These are phyloP conservation scores for Coranthus polyacanthus DNA, from an alignment of 2,797 vertebrate genomes.

Conservation along the genomic window DNA sequence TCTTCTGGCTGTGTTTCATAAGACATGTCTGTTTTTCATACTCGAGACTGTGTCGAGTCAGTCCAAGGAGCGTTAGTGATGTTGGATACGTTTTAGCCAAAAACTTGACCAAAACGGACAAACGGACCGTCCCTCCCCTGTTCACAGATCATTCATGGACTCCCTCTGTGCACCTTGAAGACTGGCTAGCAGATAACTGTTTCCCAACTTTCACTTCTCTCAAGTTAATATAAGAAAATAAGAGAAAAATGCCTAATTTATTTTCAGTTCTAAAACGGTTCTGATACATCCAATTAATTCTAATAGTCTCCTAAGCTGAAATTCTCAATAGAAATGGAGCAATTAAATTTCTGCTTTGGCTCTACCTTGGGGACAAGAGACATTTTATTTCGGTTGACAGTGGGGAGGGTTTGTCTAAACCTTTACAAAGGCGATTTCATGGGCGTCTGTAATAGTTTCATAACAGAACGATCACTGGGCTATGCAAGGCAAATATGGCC, in stretches of 20 bases:
- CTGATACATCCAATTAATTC: constrained; percentile 83
- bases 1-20: too few species aligned
- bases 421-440: constrained; percentile 71
- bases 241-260: constrained; percentile 77
- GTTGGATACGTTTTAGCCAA: constrained; percentile 2
- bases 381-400: constrained; percentile 71
- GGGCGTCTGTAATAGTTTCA: constrained; percentile 72
- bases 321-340: constrained; percentile 85
- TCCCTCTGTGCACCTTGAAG: constrained; percentile 49
- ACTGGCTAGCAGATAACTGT: constrained; percentile 58
- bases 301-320: constrained; percentile 84
- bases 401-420: constrained; percentile 72
- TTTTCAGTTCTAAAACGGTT: constrained; percentile 78
- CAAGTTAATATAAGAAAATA: constrained; percentile 72
- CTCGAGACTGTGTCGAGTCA: not conserved
- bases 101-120: constrained; percentile 33
- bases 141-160: constrained; percentile 18
- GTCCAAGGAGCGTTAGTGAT: not conserved
- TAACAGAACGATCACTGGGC: constrained; percentile 79
- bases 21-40: not conserved
- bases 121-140: constrained; percentile 12
- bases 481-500: constrained; percentile 80
- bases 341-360: constrained; percentile 83
- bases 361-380: constrained; percentile 78
- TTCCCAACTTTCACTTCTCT: constrained; percentile 54